A percentile compares a stretch with the other conserved stretches of the same genome.
phyloP scores from a whole-genome alignment of 2,797 vertebrate species.

The Pangasius macronema region DNA sequence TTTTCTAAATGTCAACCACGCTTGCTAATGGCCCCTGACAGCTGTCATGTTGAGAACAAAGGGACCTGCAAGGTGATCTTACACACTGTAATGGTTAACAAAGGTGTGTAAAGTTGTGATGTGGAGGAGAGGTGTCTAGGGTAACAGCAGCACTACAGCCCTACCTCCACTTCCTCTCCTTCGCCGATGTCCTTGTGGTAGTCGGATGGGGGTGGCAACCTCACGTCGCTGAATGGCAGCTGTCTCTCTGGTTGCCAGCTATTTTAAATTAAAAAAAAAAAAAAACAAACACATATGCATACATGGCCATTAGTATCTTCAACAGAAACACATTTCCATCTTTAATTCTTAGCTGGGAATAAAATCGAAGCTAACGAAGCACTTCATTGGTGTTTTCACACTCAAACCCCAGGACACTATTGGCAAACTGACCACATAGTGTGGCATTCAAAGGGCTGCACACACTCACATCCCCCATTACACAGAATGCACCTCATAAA shows the following conservation, averaged over 20 bases:
- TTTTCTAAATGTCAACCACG: background rate
- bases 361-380: background rate
- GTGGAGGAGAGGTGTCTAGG: background rate
- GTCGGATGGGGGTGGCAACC: slow-evolving; percentile 86
- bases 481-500: background rate
- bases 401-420: background rate
- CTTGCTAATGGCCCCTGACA: background rate
- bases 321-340: background rate
- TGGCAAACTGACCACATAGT: background rate
- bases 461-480: background rate
- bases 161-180: slow-evolving; percentile 92
- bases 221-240: slow-evolving; percentile 89
- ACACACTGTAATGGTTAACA: background rate
- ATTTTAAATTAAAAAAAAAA: background rate
- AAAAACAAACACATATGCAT: background rate
- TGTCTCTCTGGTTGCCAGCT: slow-evolving; percentile 94
- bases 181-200: slow-evolving; percentile 88
- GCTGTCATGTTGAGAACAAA: slow-evolving; percentile 6
- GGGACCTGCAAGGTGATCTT: background rate
- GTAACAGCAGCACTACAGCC: slow-evolving; percentile 67
- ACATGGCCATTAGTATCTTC: background rate
- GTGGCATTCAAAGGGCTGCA: background rate
- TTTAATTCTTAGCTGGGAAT: background rate
- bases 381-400: background rate
- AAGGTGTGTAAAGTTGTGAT: slow-evolving; percentile 1